phyloP scores from a whole-genome alignment of 2,797 vertebrate species.

The Onychomys torridus region DNA sequence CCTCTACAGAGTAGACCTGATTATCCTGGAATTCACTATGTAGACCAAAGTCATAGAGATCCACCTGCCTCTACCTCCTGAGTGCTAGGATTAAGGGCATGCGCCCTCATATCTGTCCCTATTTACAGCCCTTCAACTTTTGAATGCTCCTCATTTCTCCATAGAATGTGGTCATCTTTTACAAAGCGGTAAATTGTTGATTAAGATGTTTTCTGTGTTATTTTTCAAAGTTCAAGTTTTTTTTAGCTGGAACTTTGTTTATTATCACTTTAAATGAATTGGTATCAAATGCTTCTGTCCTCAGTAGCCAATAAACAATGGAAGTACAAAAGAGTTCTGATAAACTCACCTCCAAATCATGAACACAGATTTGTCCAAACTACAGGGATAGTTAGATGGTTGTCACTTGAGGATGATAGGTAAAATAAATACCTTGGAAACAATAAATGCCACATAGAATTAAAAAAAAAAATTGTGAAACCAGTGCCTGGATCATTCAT shows the following conservation, averaged over 20 bases:
- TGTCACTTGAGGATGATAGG: background rate
- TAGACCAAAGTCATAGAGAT: background rate
- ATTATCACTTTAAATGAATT: conserved; percentile 44
- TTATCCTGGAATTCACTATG: background rate
- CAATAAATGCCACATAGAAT: background rate
- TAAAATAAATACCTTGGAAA: conserved; percentile 26
- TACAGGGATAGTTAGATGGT: background rate
- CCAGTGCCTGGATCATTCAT: conserved; percentile 20
- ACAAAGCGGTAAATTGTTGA: conserved; percentile 69
- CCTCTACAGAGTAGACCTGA: background rate
- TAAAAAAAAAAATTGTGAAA: conserved; percentile 53
- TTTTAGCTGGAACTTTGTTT: conserved; percentile 19
- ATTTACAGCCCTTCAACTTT: conserved; percentile 70
- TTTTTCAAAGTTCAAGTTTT: background rate
- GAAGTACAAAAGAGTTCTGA: conserved; percentile 33
- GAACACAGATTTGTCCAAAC: conserved; percentile 26
- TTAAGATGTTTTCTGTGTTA: background rate
- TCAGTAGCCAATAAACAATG: background rate
- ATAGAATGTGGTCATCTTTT: conserved; percentile 80
- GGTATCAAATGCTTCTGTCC: background rate
- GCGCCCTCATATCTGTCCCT: background rate
- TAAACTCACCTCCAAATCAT: conserved; percentile 10
- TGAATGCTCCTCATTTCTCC: conserved; percentile 67
- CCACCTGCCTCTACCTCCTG: background rate
- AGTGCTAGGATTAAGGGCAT: background rate